Conservation (phyloP, 2,888 invertebrate species). For the Himalopsyche kuldschensis region DNA sequence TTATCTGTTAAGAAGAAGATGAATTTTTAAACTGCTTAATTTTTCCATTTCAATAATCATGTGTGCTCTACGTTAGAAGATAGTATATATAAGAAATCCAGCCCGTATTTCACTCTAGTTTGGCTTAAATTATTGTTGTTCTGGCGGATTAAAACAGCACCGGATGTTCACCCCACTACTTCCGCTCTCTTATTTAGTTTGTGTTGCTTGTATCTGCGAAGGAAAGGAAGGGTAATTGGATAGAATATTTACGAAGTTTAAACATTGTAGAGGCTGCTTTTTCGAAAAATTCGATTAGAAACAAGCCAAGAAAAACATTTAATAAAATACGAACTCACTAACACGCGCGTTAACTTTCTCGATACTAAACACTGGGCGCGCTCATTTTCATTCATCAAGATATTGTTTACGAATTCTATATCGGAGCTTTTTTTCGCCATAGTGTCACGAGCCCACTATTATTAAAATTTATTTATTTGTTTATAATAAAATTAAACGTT, state of each 20-base stretch:
- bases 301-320: neutral
- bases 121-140: too few relatives aligned
- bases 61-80: too few relatives aligned
- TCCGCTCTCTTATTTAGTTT: constrained; percentile 13
- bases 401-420: neutral
- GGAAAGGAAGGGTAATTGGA: constrained; percentile 22
- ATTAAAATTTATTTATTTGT: too few relatives aligned
- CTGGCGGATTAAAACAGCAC: neutral
- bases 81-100: too few relatives aligned
- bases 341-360: neutral
- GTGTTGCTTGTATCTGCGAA: constrained; percentile 2
- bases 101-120: too few relatives aligned
- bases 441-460: too few relatives aligned
- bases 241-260: constrained; percentile 27
- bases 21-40: too few relatives aligned
- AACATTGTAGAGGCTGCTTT: constrained; percentile 9
- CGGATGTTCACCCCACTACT: neutral
- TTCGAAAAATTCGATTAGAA: neutral
- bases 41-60: too few relatives aligned
- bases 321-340: neutral
- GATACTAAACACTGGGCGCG: neutral
- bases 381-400: neutral
- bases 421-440: too few relatives aligned
- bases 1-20: too few relatives aligned
- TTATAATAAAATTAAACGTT: too few relatives aligned